Percentiles rank a stretch among this genome's conserved stretches.
Evolutionary conservation across 2,888 invertebrate genomes (phyloP).

Genomic region (Drosophila aldrichi): DNA sequence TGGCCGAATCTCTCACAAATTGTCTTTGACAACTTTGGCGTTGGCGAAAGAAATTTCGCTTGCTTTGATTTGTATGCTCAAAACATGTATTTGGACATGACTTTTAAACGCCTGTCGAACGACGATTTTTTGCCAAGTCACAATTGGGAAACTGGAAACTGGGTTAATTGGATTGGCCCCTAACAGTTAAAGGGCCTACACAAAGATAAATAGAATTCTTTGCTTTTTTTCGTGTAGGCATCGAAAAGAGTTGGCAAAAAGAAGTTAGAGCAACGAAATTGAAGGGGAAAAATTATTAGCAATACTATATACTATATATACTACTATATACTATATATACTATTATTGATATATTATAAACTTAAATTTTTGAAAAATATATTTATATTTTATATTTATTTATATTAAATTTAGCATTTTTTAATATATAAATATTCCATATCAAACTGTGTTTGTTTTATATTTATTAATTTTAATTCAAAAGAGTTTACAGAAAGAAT

Average conservation of each 20-base stretch:
- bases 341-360: no score
- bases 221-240: slow-evolving; percentile 44
- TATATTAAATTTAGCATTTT: no score
- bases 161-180: slow-evolving; percentile 71
- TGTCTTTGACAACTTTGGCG: slow-evolving; percentile 29
- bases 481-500: no score
- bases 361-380: no score
- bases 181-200: slow-evolving; percentile 55
- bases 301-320: no score
- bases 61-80: slow-evolving; percentile 62
- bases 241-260: slow-evolving; percentile 5
- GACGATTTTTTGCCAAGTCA: slow-evolving; percentile 51
- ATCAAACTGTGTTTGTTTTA: no score
- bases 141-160: slow-evolving; percentile 70
- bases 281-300: neutral
- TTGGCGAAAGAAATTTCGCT: slow-evolving; percentile 63
- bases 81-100: slow-evolving; percentile 61
- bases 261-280: neutral
- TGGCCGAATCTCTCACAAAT: slow-evolving; percentile 39
- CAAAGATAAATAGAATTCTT: slow-evolving; percentile 19
- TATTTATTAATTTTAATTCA: no score
- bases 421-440: no score
- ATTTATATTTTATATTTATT: no score
- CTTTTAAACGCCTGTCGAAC: slow-evolving; percentile 49
- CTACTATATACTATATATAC: no score